phyloP scores from a whole-genome alignment of 2,888 invertebrate species.

The Resseliella maxima region DNA sequence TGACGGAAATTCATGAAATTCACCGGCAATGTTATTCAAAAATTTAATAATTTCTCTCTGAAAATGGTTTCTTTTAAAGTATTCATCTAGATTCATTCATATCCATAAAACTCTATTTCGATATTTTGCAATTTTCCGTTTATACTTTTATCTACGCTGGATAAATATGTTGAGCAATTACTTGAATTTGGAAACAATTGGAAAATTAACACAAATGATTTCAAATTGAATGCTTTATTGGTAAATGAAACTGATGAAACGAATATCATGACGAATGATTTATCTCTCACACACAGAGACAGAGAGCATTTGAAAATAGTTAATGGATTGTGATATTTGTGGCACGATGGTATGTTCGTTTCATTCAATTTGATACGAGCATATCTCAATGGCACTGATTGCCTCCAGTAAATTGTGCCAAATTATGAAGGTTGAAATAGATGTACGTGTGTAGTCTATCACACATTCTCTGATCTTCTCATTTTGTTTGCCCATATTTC shows the following conservation, averaged over 20 bases:
- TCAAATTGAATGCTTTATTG: neutral
- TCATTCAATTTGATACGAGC: neutral
- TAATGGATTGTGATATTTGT: neutral
- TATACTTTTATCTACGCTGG: too few relatives aligned
- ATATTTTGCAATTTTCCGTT: too few relatives aligned
- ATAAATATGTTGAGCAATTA: neutral
- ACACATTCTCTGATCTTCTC: too few relatives aligned
- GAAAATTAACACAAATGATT: neutral
- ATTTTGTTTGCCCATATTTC: too few relatives aligned
- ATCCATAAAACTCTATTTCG: too few relatives aligned
- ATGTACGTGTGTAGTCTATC: neutral
- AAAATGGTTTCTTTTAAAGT: too few relatives aligned
- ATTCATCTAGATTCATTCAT: too few relatives aligned
- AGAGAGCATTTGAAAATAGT: neutral
- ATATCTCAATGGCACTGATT: neutral
- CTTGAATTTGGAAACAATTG: neutral
- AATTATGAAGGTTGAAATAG: neutral
- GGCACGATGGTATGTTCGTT: neutral
- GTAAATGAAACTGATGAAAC: neutral
- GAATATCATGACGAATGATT: neutral
- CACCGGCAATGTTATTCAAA: too few relatives aligned
- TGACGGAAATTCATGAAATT: too few relatives aligned
- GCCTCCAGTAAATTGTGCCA: conserved; percentile 2
- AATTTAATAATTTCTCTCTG: too few relatives aligned
- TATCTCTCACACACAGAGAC: too few relatives aligned